Conservation (phyloP, 2,113 vertebrate genomes). For the Erpornis zantholeuca region DNA sequence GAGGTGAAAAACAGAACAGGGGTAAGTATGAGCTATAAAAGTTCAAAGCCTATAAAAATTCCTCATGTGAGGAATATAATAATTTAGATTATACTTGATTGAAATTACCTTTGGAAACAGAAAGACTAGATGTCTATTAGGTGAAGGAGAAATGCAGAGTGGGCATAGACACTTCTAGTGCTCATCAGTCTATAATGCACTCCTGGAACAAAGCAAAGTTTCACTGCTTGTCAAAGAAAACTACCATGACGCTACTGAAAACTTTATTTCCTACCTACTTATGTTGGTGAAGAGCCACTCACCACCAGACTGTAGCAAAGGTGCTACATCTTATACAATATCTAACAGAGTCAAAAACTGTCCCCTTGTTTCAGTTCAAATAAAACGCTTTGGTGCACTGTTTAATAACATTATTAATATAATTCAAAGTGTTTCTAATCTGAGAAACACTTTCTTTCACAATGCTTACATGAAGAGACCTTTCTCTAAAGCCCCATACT, state of each 20-base stretch:
- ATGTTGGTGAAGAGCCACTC: fast-evolving
- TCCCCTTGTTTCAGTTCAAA: background rate
- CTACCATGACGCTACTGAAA: background rate
- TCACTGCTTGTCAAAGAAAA: background rate
- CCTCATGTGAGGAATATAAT: background rate
- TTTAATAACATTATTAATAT: background rate
- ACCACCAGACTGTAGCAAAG: background rate
- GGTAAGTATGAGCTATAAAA: background rate
- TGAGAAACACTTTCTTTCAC: background rate
- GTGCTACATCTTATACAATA: background rate
- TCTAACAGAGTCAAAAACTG: background rate
- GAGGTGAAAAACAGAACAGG: background rate
- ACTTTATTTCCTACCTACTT: background rate
- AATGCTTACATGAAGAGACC: background rate
- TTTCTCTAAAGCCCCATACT: background rate
- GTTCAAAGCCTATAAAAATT: background rate
- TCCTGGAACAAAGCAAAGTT: background rate
- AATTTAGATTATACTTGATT: background rate
- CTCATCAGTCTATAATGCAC: background rate
- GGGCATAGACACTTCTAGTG: background rate
- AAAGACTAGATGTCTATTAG: background rate
- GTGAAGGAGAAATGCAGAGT: background rate
- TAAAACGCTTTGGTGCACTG: background rate
- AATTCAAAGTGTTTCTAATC: background rate
- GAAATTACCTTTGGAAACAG: background rate